Evolutionary conservation across 2,113 vertebrate species (phyloP), one percentile per base, ranked within the genome.

Genomic region (Spea bombifrons): DNA sequence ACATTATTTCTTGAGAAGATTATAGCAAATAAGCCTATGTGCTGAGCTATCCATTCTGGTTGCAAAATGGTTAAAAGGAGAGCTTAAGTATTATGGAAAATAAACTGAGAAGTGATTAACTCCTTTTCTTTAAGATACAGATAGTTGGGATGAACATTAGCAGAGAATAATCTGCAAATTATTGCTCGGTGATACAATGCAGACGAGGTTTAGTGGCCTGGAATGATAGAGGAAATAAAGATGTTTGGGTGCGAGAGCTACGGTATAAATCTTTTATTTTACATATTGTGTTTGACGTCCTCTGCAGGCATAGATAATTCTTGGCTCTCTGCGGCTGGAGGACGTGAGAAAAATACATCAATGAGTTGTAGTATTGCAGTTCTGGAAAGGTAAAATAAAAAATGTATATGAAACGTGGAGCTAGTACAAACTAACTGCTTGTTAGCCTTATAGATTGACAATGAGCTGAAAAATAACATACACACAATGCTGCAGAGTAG

Each of bases 231-330:
- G 78, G 78, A 80, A 74, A 80, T 80, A 80, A 80, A 80, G 78
- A 80, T 80, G 78, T 80, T 73, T 80, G 64, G 48, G 49, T 74
- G 72, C 59, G 71, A 74, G 78, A 74, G 71, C 78, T 80, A 71
- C 78, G 73, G 78, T 80, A 80, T 80, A 80, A 80, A 80, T 80
- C 78, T 80, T 74, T 80, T 80, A 80, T 80, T 80, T 80, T 80
- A 80, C 78, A 80, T 80, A 80, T 74, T 73, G 78, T 74, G 71
- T 73, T 74, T 80, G 78, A 80, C 78, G 78, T 64, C 71, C 78
- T 73, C 71, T 80, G 78, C 78, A 74, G 78, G 78, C 78, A 80
- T 74, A 79, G 78, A 80, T 80, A 80, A 80, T 80, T 80, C 78
- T 80, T 73, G 78, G 71, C 78, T 80, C 77, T 80, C 78, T 74